These are phyloP conservation scores for Aporophyla lueneburgensis DNA, from an alignment of 2,888 invertebrate species.

Conservation along the genomic window DNA sequence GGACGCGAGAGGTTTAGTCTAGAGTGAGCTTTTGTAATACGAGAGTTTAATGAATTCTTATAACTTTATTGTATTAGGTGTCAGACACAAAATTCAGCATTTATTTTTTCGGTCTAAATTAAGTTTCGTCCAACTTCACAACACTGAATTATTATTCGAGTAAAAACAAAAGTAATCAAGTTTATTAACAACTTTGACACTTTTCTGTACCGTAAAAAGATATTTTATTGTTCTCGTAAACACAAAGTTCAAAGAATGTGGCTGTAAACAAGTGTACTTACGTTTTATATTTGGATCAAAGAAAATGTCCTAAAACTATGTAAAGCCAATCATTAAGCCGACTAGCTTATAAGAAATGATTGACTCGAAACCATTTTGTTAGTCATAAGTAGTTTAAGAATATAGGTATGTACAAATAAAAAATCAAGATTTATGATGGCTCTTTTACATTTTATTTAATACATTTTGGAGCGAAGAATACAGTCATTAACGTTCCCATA, in stretches of 20 bases:
- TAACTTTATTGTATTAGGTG: no score
- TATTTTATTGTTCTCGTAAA: conserved; percentile 19
- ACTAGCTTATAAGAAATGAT: background rate
- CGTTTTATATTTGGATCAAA: conserved; percentile 19
- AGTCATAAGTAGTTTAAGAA: background rate
- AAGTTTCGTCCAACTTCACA: background rate
- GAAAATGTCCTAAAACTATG: conserved; percentile 3
- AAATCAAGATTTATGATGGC: background rate
- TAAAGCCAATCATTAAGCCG: conserved; percentile 20
- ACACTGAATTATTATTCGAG: conserved; percentile 4
- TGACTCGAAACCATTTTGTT: conserved; percentile 3
- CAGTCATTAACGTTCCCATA: no score
- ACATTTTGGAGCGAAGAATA: no score
- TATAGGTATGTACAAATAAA: background rate
- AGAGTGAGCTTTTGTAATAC: no score
- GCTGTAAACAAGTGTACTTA: conserved; percentile 29
- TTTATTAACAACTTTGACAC: conserved; percentile 26
- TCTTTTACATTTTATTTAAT: background rate
- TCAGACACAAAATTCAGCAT: background rate
- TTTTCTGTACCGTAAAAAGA: background rate
- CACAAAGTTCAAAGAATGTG: conserved; percentile 14
- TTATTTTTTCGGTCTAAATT: background rate
- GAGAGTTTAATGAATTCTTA: no score
- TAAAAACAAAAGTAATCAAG: conserved; percentile 41
- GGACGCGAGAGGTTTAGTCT: no score